Conservation (phyloP, 2,797 vertebrate genomes). For the Orientallactaga sibirica region DNA sequence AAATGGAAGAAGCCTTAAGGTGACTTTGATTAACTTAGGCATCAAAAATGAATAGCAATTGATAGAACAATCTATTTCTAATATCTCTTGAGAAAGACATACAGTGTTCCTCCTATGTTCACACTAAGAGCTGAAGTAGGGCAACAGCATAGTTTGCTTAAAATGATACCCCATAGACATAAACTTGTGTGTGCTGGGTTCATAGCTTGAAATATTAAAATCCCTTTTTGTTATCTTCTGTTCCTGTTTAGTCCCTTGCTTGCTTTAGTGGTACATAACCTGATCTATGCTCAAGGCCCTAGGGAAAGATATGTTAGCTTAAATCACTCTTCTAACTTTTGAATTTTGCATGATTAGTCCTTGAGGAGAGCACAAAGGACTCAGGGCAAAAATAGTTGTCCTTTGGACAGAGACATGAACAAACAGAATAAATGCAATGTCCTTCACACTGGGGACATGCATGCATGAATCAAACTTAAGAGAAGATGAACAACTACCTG, state of each 20-base stretch:
- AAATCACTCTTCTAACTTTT: conserved; percentile 39
- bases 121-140: conserved; percentile 1
- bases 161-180: neutral
- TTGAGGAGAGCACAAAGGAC: neutral
- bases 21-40: neutral
- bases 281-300: neutral
- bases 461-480: neutral
- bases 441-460: neutral
- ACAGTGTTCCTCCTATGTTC: fast-evolving
- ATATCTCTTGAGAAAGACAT: neutral
- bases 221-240: neutral
- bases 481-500: neutral
- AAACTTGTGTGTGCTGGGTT: neutral
- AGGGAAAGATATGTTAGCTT: neutral
- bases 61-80: neutral
- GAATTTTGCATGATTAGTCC: neutral
- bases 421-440: neutral
- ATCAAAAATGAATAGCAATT: neutral
- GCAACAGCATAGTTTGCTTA: neutral
- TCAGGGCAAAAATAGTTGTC: neutral
- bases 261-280: neutral
- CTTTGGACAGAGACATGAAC: neutral
- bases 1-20: neutral
- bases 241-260: neutral
- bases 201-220: conserved; percentile 2